Base-by-base conservation (phyloP, 2,888 invertebrate species). In the Limnephilus lunatus region DNA sequence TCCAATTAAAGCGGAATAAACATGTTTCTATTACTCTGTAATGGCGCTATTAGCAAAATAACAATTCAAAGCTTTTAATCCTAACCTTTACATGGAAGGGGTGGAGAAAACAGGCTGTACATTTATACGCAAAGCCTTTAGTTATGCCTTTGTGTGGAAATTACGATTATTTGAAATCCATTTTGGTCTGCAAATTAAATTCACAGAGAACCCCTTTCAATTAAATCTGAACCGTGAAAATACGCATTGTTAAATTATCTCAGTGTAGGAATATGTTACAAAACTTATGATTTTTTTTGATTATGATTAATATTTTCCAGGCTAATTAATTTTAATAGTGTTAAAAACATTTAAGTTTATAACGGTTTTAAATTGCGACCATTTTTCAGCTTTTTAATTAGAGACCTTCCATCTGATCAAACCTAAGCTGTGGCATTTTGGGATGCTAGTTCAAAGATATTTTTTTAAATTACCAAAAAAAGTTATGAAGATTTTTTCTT, bases 61-160 rank as follows among this genome's bases (percentile, higher is more conserved):
- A 68, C 68, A 68, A 68, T 68, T 68, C 68, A 68, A 68, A n/a
- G 68, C 68, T 68, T 68, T 68, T 68, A 68, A 68, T 68, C 68
- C n/a, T 68, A 68, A 68, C 68, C 68, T 68, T 68, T 68, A 68
- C 68, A 25, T 68, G n/a, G 68, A 68, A 68, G n/a, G 68, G 68
- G 68, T 68, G 68, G 68, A 68, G 68, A 68, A 68, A 68, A 68
- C 68, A 68, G 68, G 68, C 68, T 68, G 68, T 68, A 68, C 68
- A 68, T 68, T 68, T 68, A 68, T 68, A 68, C 68, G 68, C 9
- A 68, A 68, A 68, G 68, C 25, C 68, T 68, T 68, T 68, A 68
- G 68, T 25, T 68, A 68, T 68, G 68, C 68, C 68, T 68, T 68
- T 68, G 68, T 68, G 25, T 25, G 68, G 68, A 68, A 68, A 68